Conservation (phyloP, 2,797 vertebrate genomes). For the Galaxias olidus region DNA sequence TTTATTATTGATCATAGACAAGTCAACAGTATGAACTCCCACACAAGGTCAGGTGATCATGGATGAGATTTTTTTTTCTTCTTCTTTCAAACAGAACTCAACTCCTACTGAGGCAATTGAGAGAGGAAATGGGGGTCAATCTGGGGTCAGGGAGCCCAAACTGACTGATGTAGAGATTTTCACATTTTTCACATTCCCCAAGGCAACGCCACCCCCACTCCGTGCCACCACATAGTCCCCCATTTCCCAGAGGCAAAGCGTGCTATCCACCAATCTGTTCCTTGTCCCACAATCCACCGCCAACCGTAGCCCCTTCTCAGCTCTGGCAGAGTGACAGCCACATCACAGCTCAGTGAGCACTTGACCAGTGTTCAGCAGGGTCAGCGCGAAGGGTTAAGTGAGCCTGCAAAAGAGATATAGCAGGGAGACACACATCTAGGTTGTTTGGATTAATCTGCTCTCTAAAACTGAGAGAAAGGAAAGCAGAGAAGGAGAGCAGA, state of each 20-base stretch:
- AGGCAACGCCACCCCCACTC: slow-evolving; percentile 6
- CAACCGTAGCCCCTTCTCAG: slow-evolving; percentile 29
- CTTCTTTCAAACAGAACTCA: slow-evolving; percentile 54
- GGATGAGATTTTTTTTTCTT: slow-evolving; percentile 10
- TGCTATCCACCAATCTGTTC: slow-evolving; percentile 70
- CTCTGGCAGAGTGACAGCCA: slow-evolving; percentile 21
- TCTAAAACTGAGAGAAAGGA: not conserved
- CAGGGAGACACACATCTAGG: slow-evolving; percentile 24
- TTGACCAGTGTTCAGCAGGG: slow-evolving; percentile 28
- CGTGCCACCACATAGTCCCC: slow-evolving; percentile 25
- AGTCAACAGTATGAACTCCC: slow-evolving; percentile 37
- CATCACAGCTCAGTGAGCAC: slow-evolving; percentile 17
- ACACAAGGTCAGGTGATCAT: slow-evolving; percentile 28
- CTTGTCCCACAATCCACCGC: slow-evolving; percentile 36
- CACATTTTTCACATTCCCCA: slow-evolving; percentile 55
- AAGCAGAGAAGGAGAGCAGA: not conserved
- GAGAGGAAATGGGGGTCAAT: slow-evolving; percentile 71
- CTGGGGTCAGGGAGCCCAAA: slow-evolving; percentile 59
- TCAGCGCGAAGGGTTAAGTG: slow-evolving; percentile 49
- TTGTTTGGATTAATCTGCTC: not conserved
- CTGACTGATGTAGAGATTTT: slow-evolving; percentile 59
- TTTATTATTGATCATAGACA: slow-evolving; percentile 55
- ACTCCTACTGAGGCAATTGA: slow-evolving; percentile 68
- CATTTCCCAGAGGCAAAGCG: slow-evolving; percentile 53
- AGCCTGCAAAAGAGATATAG: slow-evolving; percentile 28